Percentiles rank a stretch among this genome's conserved stretches.
These are phyloP conservation scores for Heliconius eleuchia DNA, from an alignment of 1,140 invertebrate genomes.

Conservation along the genomic window DNA sequence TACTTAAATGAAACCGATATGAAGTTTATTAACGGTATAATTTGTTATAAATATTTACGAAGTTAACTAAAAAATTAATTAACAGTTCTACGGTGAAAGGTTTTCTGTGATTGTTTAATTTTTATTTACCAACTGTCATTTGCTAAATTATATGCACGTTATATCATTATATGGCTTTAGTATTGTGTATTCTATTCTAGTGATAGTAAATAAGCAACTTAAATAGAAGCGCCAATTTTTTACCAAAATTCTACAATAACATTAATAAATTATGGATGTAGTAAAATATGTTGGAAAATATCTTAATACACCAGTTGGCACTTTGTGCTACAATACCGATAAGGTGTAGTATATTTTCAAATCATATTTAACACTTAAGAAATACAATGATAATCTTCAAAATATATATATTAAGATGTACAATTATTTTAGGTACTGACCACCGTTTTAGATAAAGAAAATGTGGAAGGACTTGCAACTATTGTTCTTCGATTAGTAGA, in stretches of 20 bases:
- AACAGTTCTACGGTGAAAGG: too few relatives aligned
- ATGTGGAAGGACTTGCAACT: slow-evolving; percentile 69
- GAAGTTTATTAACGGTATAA: too few relatives aligned
- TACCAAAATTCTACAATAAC: background rate
- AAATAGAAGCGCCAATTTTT: too few relatives aligned
- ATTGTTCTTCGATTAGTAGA: slow-evolving; percentile 60
- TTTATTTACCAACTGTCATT: too few relatives aligned
- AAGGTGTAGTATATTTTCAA: slow-evolving; percentile 46
- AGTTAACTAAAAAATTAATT: too few relatives aligned
- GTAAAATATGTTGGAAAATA: slow-evolving; percentile 69
- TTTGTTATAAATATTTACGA: too few relatives aligned
- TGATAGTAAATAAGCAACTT: too few relatives aligned
- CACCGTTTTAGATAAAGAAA: slow-evolving; percentile 66
- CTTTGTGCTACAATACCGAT: slow-evolving; percentile 70
- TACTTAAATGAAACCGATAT: too few relatives aligned
- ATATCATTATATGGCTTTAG: too few relatives aligned
- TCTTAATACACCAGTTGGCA: slow-evolving; percentile 60
- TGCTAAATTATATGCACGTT: too few relatives aligned
- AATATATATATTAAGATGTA: background rate
- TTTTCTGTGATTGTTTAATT: too few relatives aligned
- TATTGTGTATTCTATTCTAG: too few relatives aligned
- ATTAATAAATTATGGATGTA: slow-evolving; percentile 51
- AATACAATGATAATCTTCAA: background rate
- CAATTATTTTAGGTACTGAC: slow-evolving; percentile 60
- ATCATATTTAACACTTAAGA: background rate